phyloP scores from a whole-genome alignment of 2,888 invertebrate genomes.

The Digitonthophagus gazella region DNA sequence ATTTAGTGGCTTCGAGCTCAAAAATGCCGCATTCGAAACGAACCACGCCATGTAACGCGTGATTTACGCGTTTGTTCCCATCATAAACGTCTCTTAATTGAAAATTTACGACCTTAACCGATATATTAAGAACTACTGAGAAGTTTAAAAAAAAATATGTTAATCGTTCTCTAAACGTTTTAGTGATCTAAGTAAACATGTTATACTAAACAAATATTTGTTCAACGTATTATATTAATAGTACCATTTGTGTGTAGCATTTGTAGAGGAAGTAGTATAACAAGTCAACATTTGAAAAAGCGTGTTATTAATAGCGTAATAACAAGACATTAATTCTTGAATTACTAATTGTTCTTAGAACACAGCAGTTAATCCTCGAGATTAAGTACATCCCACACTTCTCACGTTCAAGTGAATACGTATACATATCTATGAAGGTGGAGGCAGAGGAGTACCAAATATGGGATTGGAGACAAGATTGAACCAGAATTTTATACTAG shows the following conservation, averaged over 20 bases:
- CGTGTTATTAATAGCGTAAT: not conserved
- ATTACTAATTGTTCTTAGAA: not conserved
- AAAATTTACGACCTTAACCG: not conserved
- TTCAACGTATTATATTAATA: not conserved
- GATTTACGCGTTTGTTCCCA: not conserved
- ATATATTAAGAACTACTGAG: not conserved
- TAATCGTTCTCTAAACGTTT: not conserved
- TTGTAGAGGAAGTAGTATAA: not conserved
- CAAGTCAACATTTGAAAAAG: not conserved
- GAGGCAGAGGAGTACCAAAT: not conserved
- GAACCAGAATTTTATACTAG: not conserved
- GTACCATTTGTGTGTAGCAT: not conserved
- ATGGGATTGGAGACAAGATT: not conserved
- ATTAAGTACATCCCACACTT: not conserved
- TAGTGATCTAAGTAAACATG: not conserved
- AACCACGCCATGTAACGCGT: not conserved
- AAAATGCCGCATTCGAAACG: not conserved
- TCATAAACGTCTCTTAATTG: not conserved
- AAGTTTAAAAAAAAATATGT: not conserved
- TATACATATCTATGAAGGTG: not conserved
- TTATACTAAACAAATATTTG: not conserved
- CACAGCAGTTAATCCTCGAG: not conserved
- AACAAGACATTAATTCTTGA: not conserved
- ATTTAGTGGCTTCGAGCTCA: not conserved
- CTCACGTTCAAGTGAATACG: not conserved